phyloP scores from a whole-genome alignment of 1,140 invertebrate species.

The Heliothis virescens region DNA sequence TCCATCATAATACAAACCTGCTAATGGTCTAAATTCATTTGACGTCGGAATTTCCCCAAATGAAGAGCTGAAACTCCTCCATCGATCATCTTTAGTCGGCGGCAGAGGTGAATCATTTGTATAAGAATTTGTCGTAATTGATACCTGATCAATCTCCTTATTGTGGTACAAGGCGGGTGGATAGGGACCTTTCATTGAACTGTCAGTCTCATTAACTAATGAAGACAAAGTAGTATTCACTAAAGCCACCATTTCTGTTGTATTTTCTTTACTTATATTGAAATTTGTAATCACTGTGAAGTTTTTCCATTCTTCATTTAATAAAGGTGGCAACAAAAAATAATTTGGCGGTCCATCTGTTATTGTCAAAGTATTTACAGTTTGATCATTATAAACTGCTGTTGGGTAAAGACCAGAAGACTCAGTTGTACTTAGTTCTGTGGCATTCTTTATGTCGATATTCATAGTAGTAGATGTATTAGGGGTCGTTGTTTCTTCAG shows the following conservation, averaged over 20 bases:
- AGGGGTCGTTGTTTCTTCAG: conserved; percentile 40
- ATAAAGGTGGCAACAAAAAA: conserved; percentile 55
- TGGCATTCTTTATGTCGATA: conserved; percentile 34
- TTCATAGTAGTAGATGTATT: conserved; percentile 36
- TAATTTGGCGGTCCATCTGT: conserved; percentile 52
- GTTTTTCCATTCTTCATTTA: conserved; percentile 65
- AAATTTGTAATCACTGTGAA: conserved; percentile 52
- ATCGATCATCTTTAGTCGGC: conserved; percentile 65
- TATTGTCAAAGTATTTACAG: conserved; percentile 58
- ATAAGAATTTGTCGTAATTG: conserved; percentile 72
- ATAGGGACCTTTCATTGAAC: conserved; percentile 52
- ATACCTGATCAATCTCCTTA: conserved; percentile 65
- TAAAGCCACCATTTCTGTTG: not conserved
- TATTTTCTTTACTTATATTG: conserved; percentile 9
- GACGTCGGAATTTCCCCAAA: conserved; percentile 57
- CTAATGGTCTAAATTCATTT: conserved; percentile 76
- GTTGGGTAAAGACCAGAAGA: conserved; percentile 55
- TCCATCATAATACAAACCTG: conserved; percentile 81
- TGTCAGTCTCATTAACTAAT: conserved; percentile 37
- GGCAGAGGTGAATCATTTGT: conserved; percentile 64
- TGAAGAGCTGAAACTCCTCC: conserved; percentile 63
- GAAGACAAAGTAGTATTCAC: conserved; percentile 2
- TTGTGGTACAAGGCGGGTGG: conserved; percentile 60
- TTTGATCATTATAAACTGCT: conserved; percentile 63
- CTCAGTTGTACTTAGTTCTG: conserved; percentile 12